phyloP scores from a whole-genome alignment of 2,113 vertebrate genomes.

The Cnemophilus loriae region DNA sequence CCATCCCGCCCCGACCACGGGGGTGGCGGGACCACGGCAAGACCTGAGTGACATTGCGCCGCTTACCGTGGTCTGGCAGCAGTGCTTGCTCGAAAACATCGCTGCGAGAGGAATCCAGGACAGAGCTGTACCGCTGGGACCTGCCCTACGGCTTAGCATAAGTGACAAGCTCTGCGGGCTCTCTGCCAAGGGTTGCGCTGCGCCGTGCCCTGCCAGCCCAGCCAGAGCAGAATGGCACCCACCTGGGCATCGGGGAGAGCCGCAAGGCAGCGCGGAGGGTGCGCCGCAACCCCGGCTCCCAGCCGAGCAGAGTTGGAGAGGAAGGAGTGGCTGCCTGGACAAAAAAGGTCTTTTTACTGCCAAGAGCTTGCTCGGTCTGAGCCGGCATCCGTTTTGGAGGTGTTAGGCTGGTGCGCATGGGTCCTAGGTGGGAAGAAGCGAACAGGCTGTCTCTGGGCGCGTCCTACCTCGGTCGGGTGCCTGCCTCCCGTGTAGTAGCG shows the following conservation, averaged over 20 bases:
- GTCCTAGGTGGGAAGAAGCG: neutral
- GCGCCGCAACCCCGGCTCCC: neutral
- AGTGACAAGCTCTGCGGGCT: constrained; percentile 23
- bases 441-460: neutral
- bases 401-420: neutral
- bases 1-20: neutral
- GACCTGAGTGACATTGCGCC: constrained; percentile 36
- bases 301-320: neutral
- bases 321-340: neutral
- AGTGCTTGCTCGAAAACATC: neutral
- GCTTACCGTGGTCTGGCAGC: neutral
- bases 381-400: neutral
- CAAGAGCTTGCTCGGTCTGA: neutral
- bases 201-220: neutral
- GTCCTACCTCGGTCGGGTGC: neutral
- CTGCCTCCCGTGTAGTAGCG: neutral
- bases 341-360: neutral
- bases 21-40: neutral
- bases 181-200: neutral
- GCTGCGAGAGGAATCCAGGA: constrained; percentile 16
- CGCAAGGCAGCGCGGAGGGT: neutral
- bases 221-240: neutral
- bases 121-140: constrained; percentile 24
- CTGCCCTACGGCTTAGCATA: neutral
- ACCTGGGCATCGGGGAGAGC: neutral